Conservation (phyloP, 2,888 invertebrate species). For the Lasioglossum villosulum region DNA sequence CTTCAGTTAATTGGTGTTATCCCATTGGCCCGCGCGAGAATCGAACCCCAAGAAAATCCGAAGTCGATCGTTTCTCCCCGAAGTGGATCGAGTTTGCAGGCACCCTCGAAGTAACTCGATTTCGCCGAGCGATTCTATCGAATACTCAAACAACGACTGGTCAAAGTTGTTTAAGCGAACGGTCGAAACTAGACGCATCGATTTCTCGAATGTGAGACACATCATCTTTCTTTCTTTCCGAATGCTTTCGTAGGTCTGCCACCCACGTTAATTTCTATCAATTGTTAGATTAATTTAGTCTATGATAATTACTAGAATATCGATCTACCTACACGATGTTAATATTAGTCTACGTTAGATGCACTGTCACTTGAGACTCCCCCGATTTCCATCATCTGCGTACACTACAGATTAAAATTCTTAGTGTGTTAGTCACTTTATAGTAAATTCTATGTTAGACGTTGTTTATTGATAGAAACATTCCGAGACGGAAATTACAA, state of each 20-base stretch:
- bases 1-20: background rate
- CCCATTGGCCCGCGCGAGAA: background rate
- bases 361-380: background rate
- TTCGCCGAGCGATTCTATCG: background rate
- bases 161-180: background rate
- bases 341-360: background rate
- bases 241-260: background rate
- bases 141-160: background rate
- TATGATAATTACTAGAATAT: background rate
- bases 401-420: background rate
- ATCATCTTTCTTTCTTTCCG: background rate
- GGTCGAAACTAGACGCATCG: background rate
- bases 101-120: conserved; percentile 14
- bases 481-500: background rate
- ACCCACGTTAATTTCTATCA: background rate
- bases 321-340: background rate
- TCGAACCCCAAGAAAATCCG: conserved; percentile 13
- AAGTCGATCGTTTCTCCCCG: conserved; percentile 5
- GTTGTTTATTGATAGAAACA: background rate
- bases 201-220: conserved; percentile 44
- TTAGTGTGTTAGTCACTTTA: background rate
- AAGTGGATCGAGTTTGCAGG: background rate
- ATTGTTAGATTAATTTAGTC: background rate
- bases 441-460: background rate
- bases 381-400: background rate